Conservation (phyloP, 2,113 vertebrate genomes). For the Aegotheles bennettii region DNA sequence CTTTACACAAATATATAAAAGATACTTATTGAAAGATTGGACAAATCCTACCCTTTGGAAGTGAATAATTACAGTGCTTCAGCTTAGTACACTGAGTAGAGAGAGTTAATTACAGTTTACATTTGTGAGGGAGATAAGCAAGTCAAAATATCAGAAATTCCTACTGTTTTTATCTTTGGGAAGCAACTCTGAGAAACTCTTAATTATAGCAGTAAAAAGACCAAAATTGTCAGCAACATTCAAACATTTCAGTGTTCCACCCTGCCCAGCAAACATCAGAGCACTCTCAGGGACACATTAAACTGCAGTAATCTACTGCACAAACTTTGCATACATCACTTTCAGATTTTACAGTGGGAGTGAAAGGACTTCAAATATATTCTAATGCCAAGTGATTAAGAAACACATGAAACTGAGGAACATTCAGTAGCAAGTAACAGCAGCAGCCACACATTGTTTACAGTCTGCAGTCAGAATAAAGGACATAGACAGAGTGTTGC, state of each 20-base stretch:
- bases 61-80: constrained; percentile 41
- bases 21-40: background rate
- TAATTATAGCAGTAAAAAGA: background rate
- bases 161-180: background rate
- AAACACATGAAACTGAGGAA: background rate
- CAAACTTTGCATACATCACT: background rate
- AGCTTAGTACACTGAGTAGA: background rate
- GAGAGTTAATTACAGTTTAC: constrained; percentile 48
- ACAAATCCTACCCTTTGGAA: background rate
- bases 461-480: background rate
- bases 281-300: background rate
- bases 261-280: background rate
- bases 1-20: background rate
- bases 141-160: constrained; percentile 36
- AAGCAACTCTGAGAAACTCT: background rate
- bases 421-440: background rate
- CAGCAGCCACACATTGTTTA: background rate
- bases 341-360: background rate
- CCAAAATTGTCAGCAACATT: background rate
- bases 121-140: constrained; percentile 12
- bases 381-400: background rate
- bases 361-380: background rate
- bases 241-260: background rate
- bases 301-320: background rate
- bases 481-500: background rate